A percentile compares a stretch with the other conserved stretches of the same genome.
Conservation (phyloP, 2,113 vertebrate genomes). For the Dendropsophus ebraccatus region DNA sequence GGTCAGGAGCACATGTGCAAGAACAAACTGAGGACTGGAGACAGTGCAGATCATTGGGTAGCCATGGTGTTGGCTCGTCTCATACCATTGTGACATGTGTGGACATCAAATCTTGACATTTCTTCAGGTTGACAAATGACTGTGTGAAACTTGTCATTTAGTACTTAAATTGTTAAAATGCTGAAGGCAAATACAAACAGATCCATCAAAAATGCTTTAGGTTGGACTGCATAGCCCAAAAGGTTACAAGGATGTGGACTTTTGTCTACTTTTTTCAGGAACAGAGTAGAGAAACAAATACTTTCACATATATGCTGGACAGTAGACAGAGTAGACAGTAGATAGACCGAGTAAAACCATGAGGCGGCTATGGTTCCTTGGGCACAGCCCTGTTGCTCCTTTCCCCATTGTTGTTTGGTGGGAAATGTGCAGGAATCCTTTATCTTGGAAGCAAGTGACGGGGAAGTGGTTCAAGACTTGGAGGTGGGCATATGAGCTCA, state of each 20-base stretch:
- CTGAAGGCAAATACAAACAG: background rate
- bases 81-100: background rate
- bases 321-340: no score
- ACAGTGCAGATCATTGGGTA: background rate
- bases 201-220: background rate
- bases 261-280: background rate
- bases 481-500: no score
- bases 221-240: background rate
- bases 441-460: no score
- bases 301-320: no score
- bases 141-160: background rate
- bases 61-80: constrained; percentile 20
- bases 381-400: no score
- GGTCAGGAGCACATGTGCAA: constrained; percentile 14
- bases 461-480: no score
- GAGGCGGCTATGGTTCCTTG: no score
- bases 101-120: constrained; percentile 9
- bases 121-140: constrained; percentile 30
- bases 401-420: no score
- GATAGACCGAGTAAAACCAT: no score
- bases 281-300: background rate
- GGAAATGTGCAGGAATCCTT: no score
- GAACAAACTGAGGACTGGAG: background rate
- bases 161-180: background rate
- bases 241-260: background rate